Base-by-base conservation (phyloP, 2,888 invertebrate genomes). In the Agrotis clavis region DNA sequence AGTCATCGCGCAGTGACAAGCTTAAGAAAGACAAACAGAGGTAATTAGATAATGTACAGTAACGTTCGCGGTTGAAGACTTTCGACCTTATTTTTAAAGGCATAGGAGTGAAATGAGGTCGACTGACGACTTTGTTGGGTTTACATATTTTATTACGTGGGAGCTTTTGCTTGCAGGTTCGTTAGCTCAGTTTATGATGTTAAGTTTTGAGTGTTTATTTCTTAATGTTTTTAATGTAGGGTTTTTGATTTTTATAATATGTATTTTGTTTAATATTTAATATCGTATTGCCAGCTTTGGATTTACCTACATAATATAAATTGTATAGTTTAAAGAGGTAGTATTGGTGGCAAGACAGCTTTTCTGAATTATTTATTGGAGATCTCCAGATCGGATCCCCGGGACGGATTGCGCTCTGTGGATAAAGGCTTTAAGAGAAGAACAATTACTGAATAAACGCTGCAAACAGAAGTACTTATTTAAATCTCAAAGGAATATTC, bases 1-100 rank as follows among this genome's bases (percentile, higher is more conserved):
- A 98, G 85, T 98, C 97, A 71, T 97, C 97, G 66, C 95, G 97
- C 78, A 97, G 97, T 89, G 95, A 96, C 82, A 95, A 96, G 87
- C 92, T 96, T 79, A 96, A 96, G 82, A 96, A 96, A 85, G 97
- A 97, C 85, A 97, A 97, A 84, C 97, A 97, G 86, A 97, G 97
- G 97, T 97, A 83, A 60, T 63, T 41, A 64, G 47, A 60, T 56
- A 54, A 13, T 57, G 9, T 41, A 14, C 18, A 4, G 16, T 4
- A 25, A 56, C 25, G 25, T 30, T 56, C 11, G 54, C 25, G 25
- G 54, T 56, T 56, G 4, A 18, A 4, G 21, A 11, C 4, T 56
- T 56, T n/a, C 56, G 30, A 18, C 56, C 56, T 56, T 56, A 56
- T 30, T 11, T 1, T 13, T 35, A 1, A 35, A 35, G n/a, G 1